Percentiles rank a stretch among this genome's conserved stretches.
Conservation (phyloP, 1,140 invertebrate genomes). For the Drosophila mayri region DNA sequence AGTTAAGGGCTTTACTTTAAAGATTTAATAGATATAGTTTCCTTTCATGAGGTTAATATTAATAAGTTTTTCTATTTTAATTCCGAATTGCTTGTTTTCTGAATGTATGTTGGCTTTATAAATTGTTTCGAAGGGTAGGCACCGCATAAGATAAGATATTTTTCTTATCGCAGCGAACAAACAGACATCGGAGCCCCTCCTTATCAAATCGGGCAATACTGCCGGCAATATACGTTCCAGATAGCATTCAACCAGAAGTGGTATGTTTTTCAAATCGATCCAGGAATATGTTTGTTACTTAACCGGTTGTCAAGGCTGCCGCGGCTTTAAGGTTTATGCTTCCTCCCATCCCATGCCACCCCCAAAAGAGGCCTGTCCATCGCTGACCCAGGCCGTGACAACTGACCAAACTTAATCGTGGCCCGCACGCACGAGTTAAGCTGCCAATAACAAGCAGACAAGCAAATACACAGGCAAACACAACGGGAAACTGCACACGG, state of each 20-base stretch:
- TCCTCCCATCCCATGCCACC: background rate
- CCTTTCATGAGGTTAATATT: fast-evolving
- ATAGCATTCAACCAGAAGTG: conserved; percentile 1
- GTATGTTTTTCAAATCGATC: conserved; percentile 19
- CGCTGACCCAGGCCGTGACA: conserved; percentile 59
- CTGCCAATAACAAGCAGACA: conserved; percentile 49
- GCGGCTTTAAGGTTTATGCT: conserved; percentile 6
- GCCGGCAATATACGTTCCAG: background rate
- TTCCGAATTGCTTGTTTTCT: background rate
- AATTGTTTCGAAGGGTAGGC: background rate
- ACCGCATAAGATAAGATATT: conserved; percentile 15
- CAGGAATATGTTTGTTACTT: conserved; percentile 34
- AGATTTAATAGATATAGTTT: background rate
- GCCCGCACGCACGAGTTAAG: conserved; percentile 35
- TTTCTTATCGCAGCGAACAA: conserved; percentile 5
- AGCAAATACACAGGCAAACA: conserved; percentile 43
- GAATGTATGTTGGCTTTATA: background rate
- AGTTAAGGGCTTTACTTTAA: background rate
- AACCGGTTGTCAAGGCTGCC: conserved; percentile 38
- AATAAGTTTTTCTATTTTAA: too few relatives aligned
- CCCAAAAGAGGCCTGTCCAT: background rate
- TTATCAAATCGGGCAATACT: conserved; percentile 9
- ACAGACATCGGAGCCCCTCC: background rate
- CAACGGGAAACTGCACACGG: conserved; percentile 13
- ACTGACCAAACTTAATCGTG: conserved; percentile 67